A percentile compares a stretch with the other conserved stretches of the same genome.
phyloP scores from a whole-genome alignment of 2,888 invertebrate species.

The Malacosoma neustria region DNA sequence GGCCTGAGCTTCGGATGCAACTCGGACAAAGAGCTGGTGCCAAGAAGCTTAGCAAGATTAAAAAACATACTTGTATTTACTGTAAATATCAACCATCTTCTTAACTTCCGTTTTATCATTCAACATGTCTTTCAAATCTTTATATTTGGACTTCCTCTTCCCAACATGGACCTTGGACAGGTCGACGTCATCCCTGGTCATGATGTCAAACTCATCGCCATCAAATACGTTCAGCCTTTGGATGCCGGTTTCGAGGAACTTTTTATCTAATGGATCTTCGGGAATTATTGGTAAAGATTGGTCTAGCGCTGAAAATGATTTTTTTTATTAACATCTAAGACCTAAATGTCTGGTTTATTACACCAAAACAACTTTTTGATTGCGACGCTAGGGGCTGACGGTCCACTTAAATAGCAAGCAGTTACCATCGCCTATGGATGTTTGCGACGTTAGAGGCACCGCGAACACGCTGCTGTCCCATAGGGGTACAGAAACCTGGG shows the following conservation, averaged over 20 bases:
- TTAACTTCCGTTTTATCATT: slow-evolving; percentile 79
- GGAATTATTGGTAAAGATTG: slow-evolving; percentile 77
- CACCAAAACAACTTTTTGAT: no score
- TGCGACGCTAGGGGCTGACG: no score
- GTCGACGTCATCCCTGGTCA: slow-evolving; percentile 76
- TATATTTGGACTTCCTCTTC: slow-evolving; percentile 77
- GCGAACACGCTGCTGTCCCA: no score
- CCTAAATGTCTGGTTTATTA: no score
- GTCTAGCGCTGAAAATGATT: slow-evolving; percentile 50
- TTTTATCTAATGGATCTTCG: slow-evolving; percentile 71
- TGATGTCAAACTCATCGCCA: slow-evolving; percentile 85
- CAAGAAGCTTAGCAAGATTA: no score
- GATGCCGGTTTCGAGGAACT: slow-evolving; percentile 70
- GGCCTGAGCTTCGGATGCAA: no score
- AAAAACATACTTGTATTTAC: slow-evolving; percentile 70
- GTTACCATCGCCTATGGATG: no score
- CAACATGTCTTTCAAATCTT: slow-evolving; percentile 76
- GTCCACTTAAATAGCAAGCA: no score
- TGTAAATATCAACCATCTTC: slow-evolving; percentile 70
- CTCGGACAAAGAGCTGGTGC: no score
- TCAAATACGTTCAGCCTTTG: slow-evolving; percentile 82
- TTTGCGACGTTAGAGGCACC: no score
- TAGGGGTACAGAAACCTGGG: no score
- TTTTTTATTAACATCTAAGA: no score
- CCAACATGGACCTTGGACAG: slow-evolving; percentile 60